Conservation (phyloP, 2,797 vertebrate genomes). For the Lithobates sylvaticus region DNA sequence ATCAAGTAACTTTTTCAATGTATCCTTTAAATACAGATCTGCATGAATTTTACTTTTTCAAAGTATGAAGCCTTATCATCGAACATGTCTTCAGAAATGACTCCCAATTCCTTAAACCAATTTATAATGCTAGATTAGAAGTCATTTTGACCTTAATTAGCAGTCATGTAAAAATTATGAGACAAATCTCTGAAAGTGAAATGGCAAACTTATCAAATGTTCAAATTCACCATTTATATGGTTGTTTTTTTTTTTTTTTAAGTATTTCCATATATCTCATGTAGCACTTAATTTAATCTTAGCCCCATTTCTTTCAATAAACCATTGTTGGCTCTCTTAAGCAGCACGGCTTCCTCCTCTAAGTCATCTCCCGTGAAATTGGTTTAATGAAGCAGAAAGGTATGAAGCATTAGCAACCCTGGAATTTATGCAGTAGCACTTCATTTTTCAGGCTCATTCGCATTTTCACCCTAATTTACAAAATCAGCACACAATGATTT, state of each 20-base stretch:
- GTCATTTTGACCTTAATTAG: slow-evolving; percentile 80
- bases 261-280: slow-evolving; percentile 91
- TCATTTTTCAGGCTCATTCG: slow-evolving; percentile 89
- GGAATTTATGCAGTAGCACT: slow-evolving; percentile 95
- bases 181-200: slow-evolving; percentile 75
- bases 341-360: slow-evolving; percentile 96
- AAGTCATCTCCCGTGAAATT: slow-evolving; percentile 99
- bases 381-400: slow-evolving; percentile 99
- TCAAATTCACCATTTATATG: slow-evolving; percentile 79
- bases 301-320: slow-evolving; percentile 96
- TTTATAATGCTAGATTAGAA: slow-evolving; percentile 71
- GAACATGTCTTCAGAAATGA: slow-evolving; percentile 15
- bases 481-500: slow-evolving; percentile 94
- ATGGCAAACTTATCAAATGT: slow-evolving; percentile 80
- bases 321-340: slow-evolving; percentile 94
- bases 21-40: slow-evolving; percentile 12
- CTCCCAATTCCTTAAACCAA: slow-evolving; percentile 63
- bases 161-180: slow-evolving; percentile 76
- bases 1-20: slow-evolving; percentile 15
- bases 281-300: slow-evolving; percentile 99
- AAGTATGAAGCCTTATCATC: not conserved
- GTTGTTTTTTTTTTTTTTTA: slow-evolving; percentile 70
- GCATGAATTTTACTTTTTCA: not conserved
- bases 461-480: slow-evolving; percentile 96
- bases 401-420: slow-evolving; percentile 99